Evolutionary conservation across 2,888 invertebrate species (phyloP), one percentile per base, ranked within the genome.

Genomic region (Meandrusa payeni): DNA sequence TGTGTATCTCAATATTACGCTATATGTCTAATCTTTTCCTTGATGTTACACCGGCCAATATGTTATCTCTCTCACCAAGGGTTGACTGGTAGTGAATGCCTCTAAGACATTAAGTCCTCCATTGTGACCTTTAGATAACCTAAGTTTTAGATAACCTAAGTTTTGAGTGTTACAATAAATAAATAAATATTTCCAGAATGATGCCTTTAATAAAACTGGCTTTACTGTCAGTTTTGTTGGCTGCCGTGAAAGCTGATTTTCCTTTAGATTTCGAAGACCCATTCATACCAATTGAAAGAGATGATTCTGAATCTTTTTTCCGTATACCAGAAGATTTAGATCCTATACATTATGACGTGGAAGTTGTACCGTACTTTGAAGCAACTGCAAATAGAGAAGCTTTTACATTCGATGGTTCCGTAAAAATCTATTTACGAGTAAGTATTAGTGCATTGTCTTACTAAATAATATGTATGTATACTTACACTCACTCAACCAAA

Each of bases 281-380:
- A 5, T 36, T 52, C 1, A 17, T 39, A 6, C 49, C 57, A 5
- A 61, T 53, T 38, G 61, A 60, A 20, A 59, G 45, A 5, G 61
- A 57, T 17, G 49, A 51, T 2, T 55, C 59, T 0, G 55, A 57
- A 9, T 51, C 54, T 20, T 47, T 52, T 2, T 83, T 76, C 50
- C 74, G 87, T 5, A 36, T 86, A 0, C 80, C 83, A 2, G 81
- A 82, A 62, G 74, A 74, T 10, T 62, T 92, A 1, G 65, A 72
- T 10, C 92, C 92, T 0, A 64, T 64, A 1, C 73, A 75, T 22
- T 92, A 90, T 52, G 74, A 86, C 3, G 67, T 92, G 1, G 76
- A 83, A 46, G 64, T 93, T 7, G 80, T 74, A 0, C 91, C 91
- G 0, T 85, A 89, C 48, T 81, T 91, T 10, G 70, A 80, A 46